A percentile compares a stretch with the other conserved stretches of the same genome.
Conservation (phyloP, 2,797 vertebrate species). For the Lithobates pipiens region DNA sequence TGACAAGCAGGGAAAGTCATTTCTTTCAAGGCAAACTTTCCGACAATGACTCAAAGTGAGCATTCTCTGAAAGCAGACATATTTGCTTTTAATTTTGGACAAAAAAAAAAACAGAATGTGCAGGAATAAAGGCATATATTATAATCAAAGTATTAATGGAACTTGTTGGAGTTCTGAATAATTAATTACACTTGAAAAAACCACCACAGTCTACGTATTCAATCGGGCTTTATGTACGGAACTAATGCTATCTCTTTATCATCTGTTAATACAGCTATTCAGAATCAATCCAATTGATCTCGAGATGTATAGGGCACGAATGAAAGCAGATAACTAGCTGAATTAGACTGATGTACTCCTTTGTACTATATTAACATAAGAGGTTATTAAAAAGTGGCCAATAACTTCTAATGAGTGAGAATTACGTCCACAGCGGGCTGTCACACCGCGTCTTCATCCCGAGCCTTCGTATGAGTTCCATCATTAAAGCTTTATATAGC, state of each 20-base stretch:
- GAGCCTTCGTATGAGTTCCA: too few species aligned
- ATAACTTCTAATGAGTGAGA: not conserved
- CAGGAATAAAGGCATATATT: too few species aligned
- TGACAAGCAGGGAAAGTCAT: too few species aligned
- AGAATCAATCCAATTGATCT: conserved; percentile 1
- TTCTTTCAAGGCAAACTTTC: too few species aligned
- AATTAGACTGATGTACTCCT: not conserved
- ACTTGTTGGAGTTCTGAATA: not conserved
- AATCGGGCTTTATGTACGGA: not conserved
- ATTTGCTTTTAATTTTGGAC: too few species aligned
- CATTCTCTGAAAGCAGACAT: too few species aligned
- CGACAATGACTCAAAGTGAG: too few species aligned
- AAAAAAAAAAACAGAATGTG: too few species aligned
- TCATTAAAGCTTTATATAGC: not conserved
- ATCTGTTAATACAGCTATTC: not conserved
- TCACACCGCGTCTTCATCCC: not conserved
- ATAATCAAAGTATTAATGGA: too few species aligned
- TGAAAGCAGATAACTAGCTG: conserved; percentile 1
- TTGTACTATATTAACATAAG: not conserved
- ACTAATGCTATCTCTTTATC: not conserved
- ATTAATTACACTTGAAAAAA: not conserved
- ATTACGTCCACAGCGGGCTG: not conserved
- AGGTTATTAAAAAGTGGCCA: not conserved
- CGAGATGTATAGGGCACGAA: not conserved
- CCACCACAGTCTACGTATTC: not conserved